These are phyloP conservation scores for Microchrysa polita DNA, from an alignment of 2,888 invertebrate species.

Conservation along the genomic window DNA sequence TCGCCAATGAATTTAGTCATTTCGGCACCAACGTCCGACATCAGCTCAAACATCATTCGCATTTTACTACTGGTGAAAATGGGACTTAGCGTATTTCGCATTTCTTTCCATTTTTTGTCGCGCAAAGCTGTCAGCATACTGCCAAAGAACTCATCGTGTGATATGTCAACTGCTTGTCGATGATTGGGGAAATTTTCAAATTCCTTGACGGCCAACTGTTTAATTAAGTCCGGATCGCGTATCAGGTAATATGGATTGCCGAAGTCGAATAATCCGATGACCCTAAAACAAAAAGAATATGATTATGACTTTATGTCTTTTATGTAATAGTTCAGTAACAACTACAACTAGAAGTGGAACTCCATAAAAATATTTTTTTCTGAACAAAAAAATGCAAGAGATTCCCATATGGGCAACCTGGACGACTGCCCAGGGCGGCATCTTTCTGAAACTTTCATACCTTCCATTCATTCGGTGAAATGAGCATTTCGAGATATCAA, in stretches of 20 bases:
- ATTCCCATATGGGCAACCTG: too few species aligned
- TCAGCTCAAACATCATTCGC: conserved; percentile 49
- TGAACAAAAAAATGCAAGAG: too few species aligned
- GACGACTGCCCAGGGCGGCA: too few species aligned
- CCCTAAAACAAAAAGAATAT: too few species aligned
- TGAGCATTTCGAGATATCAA: too few species aligned
- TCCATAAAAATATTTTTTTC: too few species aligned
- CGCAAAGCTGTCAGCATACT: conserved; percentile 52
- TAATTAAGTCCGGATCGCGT: conserved; percentile 65
- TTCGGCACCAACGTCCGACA: conserved; percentile 45
- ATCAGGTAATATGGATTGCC: conserved; percentile 59
- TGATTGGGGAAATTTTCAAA: conserved; percentile 66
- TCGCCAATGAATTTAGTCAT: conserved; percentile 64
- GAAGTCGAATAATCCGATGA: conserved; percentile 62
- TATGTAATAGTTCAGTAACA: too few species aligned
- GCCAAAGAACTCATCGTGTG: conserved; percentile 64
- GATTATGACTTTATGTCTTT: too few species aligned
- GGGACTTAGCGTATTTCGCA: conserved; percentile 48
- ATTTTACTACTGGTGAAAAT: conserved; percentile 49
- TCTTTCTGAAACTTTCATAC: too few species aligned
- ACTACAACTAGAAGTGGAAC: too few species aligned
- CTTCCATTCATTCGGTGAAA: too few species aligned
- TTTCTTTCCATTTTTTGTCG: conserved; percentile 48
- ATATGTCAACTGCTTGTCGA: conserved; percentile 56
- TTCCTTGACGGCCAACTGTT: conserved; percentile 65